Evolutionary conservation across 2,797 vertebrate species (phyloP).

Genomic region (Sebastes minor): DNA sequence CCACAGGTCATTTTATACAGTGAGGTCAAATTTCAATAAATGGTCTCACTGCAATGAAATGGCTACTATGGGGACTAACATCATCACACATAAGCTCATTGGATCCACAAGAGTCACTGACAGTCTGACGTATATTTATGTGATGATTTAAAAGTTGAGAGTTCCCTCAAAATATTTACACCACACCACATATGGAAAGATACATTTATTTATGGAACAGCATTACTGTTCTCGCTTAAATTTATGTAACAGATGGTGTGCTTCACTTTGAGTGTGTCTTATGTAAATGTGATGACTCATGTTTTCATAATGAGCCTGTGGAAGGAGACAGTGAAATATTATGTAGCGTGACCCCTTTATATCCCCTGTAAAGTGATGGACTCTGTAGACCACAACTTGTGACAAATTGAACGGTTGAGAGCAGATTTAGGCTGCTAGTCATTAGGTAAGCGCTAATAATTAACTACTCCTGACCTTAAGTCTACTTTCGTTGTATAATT

Average conservation of each 20-base stretch:
- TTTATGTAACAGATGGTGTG: constrained; percentile 17
- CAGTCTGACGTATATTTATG: neutral
- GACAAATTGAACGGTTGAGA: neutral
- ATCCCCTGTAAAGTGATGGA: neutral
- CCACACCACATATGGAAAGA: neutral
- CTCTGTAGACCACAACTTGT: neutral
- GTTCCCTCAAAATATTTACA: neutral
- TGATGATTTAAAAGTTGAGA: neutral
- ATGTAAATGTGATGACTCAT: constrained; percentile 39
- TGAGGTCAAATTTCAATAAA: too few species aligned
- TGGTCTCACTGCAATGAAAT: too few species aligned
- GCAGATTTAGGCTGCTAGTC: neutral
- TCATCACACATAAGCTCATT: too few species aligned
- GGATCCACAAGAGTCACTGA: too few species aligned
- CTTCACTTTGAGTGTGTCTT: constrained; percentile 10
- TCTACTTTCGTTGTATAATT: neutral
- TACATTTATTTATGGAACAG: neutral
- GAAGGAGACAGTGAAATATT: neutral
- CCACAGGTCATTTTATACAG: too few species aligned
- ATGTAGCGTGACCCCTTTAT: neutral
- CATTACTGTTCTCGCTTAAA: neutral
- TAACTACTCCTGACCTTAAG: neutral
- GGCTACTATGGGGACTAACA: too few species aligned
- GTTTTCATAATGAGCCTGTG: neutral
- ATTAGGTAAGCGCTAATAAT: neutral